Evolutionary conservation across 2,888 invertebrate genomes (phyloP), one percentile per base, ranked within the genome.

Genomic region (Euzophera pinguis): DNA sequence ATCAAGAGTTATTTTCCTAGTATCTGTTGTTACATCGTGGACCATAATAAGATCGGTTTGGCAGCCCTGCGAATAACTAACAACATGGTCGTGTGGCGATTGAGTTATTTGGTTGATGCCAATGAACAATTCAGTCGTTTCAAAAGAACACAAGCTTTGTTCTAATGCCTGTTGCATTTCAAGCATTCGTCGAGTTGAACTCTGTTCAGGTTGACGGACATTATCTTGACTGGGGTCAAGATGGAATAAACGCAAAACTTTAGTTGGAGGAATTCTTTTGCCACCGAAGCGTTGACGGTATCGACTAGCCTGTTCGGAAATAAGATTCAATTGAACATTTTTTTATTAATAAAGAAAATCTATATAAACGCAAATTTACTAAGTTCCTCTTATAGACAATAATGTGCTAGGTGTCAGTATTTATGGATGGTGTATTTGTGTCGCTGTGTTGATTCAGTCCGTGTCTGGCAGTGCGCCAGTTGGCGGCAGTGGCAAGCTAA

Each of bases 271-370:
- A 55, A 81, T 73, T 70, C 81, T 81, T 78, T 81, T 79, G 71
- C 81, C 78, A 67, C 81, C 79, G 76, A 72, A 79, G 71, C 84
- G 82, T 63, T 81, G 82, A 60, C 87, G 86, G 75, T 88, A 88
- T 71, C 85, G 84, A 79, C 77, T 80, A 63, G 90, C 91, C 91
- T 91, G 90, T 86, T 80, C 72, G 69, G 75, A 87, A 70, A 89
- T 71, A 87, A 83, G 68, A 73, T 67, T 58, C 45, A 58, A 63
- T 64, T 60, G 61, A 58, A 60, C 60, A 55, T 61, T 54, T 55
- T n/a, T n/a, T 58, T 32, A 32, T 61, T 53, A 57, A 58, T 49
- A 56, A 55, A 14, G 45, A 7, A 32, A 32, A 8, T 6, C 0
- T 32, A 37, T 48, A n/a, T 39, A 37, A 45, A 38, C 14, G 49